Evolutionary conservation across 2,888 invertebrate genomes (phyloP).

Genomic region (Xestia sexstrigata): DNA sequence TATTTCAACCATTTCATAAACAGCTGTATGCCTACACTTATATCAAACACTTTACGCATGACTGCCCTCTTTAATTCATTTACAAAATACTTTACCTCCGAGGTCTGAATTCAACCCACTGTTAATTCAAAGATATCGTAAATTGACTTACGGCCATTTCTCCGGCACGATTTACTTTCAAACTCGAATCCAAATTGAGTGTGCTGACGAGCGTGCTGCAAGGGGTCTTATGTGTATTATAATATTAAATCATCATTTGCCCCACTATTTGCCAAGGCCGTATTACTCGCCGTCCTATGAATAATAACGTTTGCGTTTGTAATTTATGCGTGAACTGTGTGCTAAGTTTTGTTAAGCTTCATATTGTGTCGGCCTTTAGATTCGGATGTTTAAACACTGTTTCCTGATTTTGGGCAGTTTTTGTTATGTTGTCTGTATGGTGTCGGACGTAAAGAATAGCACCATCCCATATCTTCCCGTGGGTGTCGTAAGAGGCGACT

Average conservation of each 20-base stretch:
- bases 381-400: neutral
- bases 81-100: conserved; percentile 11
- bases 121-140: conserved; percentile 54
- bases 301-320: conserved; percentile 46
- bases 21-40: neutral
- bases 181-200: conserved; percentile 48
- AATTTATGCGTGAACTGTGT: conserved; percentile 53
- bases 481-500: too few species aligned
- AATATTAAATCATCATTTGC: conserved; percentile 63
- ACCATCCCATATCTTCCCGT: too few species aligned
- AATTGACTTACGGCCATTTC: conserved; percentile 47
- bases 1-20: neutral
- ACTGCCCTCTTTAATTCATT: conserved; percentile 27
- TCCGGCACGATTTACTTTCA: conserved; percentile 41
- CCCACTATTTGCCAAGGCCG: conserved; percentile 58
- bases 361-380: conserved; percentile 1
- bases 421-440: conserved; percentile 12
- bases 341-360: conserved; percentile 48
- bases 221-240: conserved; percentile 51
- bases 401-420: conserved; percentile 10
- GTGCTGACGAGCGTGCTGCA: conserved; percentile 39
- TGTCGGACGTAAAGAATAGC: too few species aligned
- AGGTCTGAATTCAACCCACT: conserved; percentile 13
- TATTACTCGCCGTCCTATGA: conserved; percentile 42
- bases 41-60: conserved; percentile 14